These are phyloP conservation scores for Anthoscopus minutus DNA, from an alignment of 2,113 vertebrate genomes.

Conservation along the genomic window DNA sequence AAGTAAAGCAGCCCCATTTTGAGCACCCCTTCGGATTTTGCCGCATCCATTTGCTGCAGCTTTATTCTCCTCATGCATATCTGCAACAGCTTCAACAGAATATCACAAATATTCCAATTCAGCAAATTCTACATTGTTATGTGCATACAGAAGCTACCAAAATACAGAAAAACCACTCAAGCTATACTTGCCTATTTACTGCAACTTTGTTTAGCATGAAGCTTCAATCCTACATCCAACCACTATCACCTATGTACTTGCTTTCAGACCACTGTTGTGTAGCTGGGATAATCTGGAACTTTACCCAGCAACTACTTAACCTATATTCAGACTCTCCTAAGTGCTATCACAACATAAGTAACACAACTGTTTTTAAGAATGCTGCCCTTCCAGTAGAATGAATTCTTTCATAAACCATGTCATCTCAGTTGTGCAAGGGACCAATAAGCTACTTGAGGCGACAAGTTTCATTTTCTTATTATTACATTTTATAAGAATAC, in stretches of 20 bases:
- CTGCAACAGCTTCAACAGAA: conserved; percentile 58
- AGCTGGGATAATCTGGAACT: background rate
- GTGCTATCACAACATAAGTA: fast-evolving
- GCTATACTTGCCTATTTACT: background rate
- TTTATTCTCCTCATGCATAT: conserved; percentile 66
- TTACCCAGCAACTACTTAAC: background rate
- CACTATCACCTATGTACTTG: background rate
- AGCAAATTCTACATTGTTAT: background rate
- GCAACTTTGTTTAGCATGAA: background rate
- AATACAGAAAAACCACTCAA: background rate
- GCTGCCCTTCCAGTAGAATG: background rate
- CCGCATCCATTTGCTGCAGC: conserved; percentile 47
- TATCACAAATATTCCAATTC: background rate
- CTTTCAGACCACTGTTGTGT: background rate
- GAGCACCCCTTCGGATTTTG: conserved; percentile 60
- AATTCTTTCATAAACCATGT: background rate
- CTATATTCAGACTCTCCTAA: background rate
- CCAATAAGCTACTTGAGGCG: background rate
- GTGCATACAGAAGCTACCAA: background rate
- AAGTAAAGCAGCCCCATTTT: conserved; percentile 81
- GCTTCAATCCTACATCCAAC: background rate
- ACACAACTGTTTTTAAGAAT: background rate
- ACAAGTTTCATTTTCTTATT: background rate
- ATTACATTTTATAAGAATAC: background rate
- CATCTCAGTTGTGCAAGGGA: background rate